Evolutionary conservation across 1,140 invertebrate species (phyloP), one percentile per base, ranked within the genome.

Genomic region (Ctenoplectra terminalis): DNA sequence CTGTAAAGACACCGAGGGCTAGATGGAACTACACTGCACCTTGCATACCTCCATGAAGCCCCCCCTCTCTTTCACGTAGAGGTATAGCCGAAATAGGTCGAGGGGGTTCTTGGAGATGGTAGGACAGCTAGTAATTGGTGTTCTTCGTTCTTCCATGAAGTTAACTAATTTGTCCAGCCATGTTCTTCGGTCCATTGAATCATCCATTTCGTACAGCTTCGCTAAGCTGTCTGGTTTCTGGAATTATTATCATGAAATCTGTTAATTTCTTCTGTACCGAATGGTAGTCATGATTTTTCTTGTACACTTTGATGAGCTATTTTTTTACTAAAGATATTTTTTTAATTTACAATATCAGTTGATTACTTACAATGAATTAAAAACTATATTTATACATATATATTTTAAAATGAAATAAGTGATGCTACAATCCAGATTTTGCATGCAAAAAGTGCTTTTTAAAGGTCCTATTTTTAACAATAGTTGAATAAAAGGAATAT

Each of bases 61-160:
- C 92, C 98, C 98, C 91, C 98, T 96, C 91, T 99, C 98, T 95
- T 98, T 98, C 90, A 99, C 98, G 94, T 96, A 96, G 93, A 97
- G 95, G 94, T 99, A 99, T 88, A 99, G 96, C 90, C 97, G 96
- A 95, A 98, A 99, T 88, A 99, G 96, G 96, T 99, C 99, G 89
- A 99, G 96, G 90, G 98, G 98, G 95, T 99, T 98, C 95, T 99
- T 99, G 94, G 97, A 98, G 94, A 99, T 99, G 89, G 98, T 98
- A 61, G 99, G 99, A 95, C 98, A 98, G 87, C 98, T 96, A 76
- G 97, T 97, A 87, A 99, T 98, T 61, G 98, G 98, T 82, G 97
- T 97, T 87, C 97, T 96, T 86, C 97, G 94, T 90, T 99, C 98
- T 93, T 99, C 98, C 97, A 99, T 98, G 93, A 98, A 99, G 76